A percentile compares a stretch with the other conserved stretches of the same genome.
Evolutionary conservation across 2,888 invertebrate genomes (phyloP).

Genomic region (Trissolcus brochymenae): DNA sequence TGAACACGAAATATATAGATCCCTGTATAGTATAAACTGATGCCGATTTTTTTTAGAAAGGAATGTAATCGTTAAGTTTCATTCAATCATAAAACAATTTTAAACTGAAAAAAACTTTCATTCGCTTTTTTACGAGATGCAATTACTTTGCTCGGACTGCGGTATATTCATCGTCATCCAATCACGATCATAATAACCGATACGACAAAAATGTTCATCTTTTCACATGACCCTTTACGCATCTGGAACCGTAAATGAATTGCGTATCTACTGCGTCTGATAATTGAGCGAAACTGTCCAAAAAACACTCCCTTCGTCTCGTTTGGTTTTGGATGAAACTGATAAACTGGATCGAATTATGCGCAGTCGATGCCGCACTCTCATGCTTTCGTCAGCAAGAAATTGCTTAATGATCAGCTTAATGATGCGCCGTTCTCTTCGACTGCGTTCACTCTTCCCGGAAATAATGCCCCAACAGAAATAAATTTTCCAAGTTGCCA

Average conservation of each 20-base stretch:
- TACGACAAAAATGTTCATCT: slow-evolving; percentile 38
- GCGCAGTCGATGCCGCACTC: slow-evolving; percentile 42
- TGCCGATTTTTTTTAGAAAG: no score
- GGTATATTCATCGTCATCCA: slow-evolving; percentile 23
- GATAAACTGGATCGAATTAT: slow-evolving; percentile 50
- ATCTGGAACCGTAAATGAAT: slow-evolving; percentile 42
- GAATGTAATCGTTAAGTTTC: no score
- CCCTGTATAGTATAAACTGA: no score
- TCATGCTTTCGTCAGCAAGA: slow-evolving; percentile 48
- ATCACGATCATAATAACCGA: slow-evolving; percentile 41
- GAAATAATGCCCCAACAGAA: slow-evolving; percentile 55
- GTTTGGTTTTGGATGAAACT: slow-evolving; percentile 31
- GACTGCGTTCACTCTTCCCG: slow-evolving; percentile 52
- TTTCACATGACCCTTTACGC: slow-evolving; percentile 24
- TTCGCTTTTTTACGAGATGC: slow-evolving; percentile 6
- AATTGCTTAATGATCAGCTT: slow-evolving; percentile 60
- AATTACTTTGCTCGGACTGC: slow-evolving; percentile 28
- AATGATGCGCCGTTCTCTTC: slow-evolving; percentile 58
- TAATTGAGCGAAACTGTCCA: slow-evolving; percentile 36
- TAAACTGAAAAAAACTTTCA: no score
- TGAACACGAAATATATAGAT: no score
- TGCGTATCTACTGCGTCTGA: slow-evolving; percentile 44
- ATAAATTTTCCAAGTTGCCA: slow-evolving; percentile 54
- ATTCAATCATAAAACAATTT: no score
- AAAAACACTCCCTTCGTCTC: slow-evolving; percentile 30